These are phyloP conservation scores for Philaethria dido DNA, from an alignment of 2,888 invertebrate species.

Conservation along the genomic window DNA sequence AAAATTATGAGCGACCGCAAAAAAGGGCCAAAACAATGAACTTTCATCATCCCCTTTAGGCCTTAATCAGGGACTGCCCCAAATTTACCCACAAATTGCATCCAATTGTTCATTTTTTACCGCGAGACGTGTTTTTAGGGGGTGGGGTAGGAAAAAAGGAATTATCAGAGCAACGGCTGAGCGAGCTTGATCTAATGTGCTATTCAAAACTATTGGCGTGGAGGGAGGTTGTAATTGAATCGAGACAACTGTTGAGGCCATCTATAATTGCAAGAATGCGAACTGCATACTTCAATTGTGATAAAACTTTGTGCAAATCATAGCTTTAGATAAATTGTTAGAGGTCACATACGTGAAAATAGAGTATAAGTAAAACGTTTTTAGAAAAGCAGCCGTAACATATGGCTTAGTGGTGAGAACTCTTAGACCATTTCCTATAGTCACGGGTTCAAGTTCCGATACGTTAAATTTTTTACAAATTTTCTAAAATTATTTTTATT, in stretches of 20 bases:
- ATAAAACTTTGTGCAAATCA: not conserved
- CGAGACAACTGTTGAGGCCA: constrained; percentile 53
- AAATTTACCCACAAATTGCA: constrained; percentile 83
- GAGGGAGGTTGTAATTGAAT: constrained; percentile 34
- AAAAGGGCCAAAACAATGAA: constrained; percentile 76
- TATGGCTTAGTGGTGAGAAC: no score
- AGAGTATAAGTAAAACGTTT: no score
- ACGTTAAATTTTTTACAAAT: no score
- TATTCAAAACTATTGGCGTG: constrained; percentile 73
- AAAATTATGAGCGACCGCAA: constrained; percentile 66
- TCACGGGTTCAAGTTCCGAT: no score
- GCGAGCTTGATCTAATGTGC: constrained; percentile 65
- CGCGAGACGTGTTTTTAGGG: constrained; percentile 66
- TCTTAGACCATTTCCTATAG: no score
- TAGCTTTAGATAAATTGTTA: no score
- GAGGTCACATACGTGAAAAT: no score
- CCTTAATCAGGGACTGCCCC: constrained; percentile 77
- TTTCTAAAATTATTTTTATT: no score
- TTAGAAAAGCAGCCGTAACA: no score
- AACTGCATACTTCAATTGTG: constrained; percentile 2
- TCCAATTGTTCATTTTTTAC: constrained; percentile 84
- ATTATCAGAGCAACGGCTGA: constrained; percentile 62
- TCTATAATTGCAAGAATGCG: constrained; percentile 44
- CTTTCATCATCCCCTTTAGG: constrained; percentile 58
- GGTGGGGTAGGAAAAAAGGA: constrained; percentile 57